Conservation (phyloP, 2,113 vertebrate genomes). For the Engystomops pustulosus region DNA sequence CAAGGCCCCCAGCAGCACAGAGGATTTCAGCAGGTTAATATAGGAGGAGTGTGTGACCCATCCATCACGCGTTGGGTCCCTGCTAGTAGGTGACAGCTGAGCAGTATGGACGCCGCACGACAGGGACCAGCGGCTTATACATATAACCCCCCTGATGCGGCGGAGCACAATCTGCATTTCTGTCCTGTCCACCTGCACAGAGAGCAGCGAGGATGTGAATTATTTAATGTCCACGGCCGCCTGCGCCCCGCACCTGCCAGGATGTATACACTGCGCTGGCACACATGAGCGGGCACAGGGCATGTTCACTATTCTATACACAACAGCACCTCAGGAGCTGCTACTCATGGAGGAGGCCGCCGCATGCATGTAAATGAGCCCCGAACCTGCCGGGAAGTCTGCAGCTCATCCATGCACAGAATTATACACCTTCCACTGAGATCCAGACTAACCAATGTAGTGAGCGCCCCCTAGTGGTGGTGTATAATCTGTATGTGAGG, state of each 20-base stretch:
- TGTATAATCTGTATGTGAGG: too few species aligned
- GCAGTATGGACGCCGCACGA: not conserved
- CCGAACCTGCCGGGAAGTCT: not conserved
- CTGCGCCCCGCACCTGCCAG: constrained; percentile 60
- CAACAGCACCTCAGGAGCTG: not conserved
- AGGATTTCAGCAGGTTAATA: not conserved
- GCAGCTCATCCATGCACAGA: too few species aligned
- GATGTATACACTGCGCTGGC: not conserved
- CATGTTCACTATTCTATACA: constrained; percentile 2
- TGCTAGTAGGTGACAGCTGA: not conserved
- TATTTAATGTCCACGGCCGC: constrained; percentile 60
- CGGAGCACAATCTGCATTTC: constrained; percentile 27
- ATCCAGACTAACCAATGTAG: too few species aligned
- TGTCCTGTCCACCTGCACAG: not conserved
- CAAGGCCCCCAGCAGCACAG: not conserved
- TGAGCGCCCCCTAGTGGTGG: too few species aligned
- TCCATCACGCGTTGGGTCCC: not conserved
- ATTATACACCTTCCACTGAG: too few species aligned
- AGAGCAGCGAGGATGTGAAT: constrained; percentile 63
- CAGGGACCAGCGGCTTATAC: not conserved
- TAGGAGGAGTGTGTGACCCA: not conserved
- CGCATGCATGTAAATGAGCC: not conserved
- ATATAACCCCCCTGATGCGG: not conserved
- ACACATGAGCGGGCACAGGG: constrained; percentile 33
- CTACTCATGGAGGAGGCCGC: not conserved